Percentiles rank a stretch among this genome's conserved stretches.
Evolutionary conservation across 2,797 vertebrate genomes (phyloP).

Genomic region (Spinibarbus caldwelli): DNA sequence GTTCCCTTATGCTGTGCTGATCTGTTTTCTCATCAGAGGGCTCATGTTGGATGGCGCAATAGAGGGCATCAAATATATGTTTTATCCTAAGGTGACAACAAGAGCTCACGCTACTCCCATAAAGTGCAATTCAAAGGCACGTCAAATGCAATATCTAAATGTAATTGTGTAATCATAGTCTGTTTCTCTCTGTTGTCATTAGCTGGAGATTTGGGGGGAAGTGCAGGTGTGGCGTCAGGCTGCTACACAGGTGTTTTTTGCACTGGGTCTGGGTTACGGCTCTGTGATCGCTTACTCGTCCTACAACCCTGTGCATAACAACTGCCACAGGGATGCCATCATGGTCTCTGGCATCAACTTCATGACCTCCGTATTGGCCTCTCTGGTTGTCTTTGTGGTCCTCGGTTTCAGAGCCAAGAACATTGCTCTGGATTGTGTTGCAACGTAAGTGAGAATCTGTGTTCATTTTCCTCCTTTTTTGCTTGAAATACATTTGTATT

Average conservation of each 20-base stretch:
- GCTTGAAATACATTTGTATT: not conserved
- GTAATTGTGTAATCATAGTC: not conserved
- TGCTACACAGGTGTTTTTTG: slow-evolving; percentile 97
- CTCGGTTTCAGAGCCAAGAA: slow-evolving; percentile 96
- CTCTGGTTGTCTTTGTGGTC: slow-evolving; percentile 94
- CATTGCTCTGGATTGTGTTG: slow-evolving; percentile 86
- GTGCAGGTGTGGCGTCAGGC: slow-evolving; percentile 97
- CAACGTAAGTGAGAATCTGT: slow-evolving; percentile 67
- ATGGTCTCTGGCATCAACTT: slow-evolving; percentile 97
- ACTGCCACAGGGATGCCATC: slow-evolving; percentile 96
- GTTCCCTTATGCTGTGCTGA: slow-evolving; percentile 89
- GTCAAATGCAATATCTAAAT: not conserved
- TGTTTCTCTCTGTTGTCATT: slow-evolving; percentile 64
- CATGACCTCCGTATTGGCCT: slow-evolving; percentile 95
- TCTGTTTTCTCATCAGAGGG: slow-evolving; percentile 83
- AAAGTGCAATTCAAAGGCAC: not conserved
- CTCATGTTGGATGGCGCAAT: slow-evolving; percentile 79
- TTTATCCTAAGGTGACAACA: slow-evolving; percentile 79
- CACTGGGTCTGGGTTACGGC: slow-evolving; percentile 94
- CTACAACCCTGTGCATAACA: slow-evolving; percentile 97
- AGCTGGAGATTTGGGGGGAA: slow-evolving; percentile 93
- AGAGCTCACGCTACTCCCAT: not conserved
- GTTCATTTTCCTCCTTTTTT: not conserved
- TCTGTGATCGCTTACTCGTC: slow-evolving; percentile 98
- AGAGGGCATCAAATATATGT: slow-evolving; percentile 82